Evolutionary conservation across 92 coral and sea anemone species (phyloP), one percentile per base, ranked within the genome.

Genomic region (Anthopleura xanthogrammica): DNA sequence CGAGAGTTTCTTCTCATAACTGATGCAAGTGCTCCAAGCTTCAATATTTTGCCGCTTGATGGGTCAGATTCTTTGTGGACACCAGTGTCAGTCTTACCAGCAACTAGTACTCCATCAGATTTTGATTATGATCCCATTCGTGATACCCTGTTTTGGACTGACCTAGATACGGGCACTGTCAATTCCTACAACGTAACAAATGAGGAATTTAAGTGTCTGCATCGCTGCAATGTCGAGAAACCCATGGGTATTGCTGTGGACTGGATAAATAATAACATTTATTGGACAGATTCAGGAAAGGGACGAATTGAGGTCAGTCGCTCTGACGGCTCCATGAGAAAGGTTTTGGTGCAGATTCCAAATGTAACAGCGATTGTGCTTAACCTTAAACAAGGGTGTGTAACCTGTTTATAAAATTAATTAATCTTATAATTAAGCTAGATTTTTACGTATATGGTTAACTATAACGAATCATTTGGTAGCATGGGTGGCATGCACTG

Each of bases 231-330:
- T 50, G 83, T 92, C 17, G 60, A 43, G 29, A 76, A 29, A 52
- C 90, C 92, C 3, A 87, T 79, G 71, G 91, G 94, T 8, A 66
- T 93, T 50, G 97, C 91, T 7, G 87, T 93, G 40, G 97, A 93
- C 46, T 93, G 97, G 97, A 82, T 85, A 23, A 91, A 83, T 20
- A 41, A 86, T 13, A 90, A 83, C 46, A 75, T 93, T 9, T 93
- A 88, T 73, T 93, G 97, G 97, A 83, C 89, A 8, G 97, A 93
- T 57, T 52, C 89, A 23, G 77, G 76, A 11, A 86, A 78, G 41
- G 87, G 83, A 17, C 81, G 81, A 57, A 88, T 93, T 42, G 92
- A 90, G 74, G 91, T 93, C 41, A 81, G 91, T 40, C 91, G 92
- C 3, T 16, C 89, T 50, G 87, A 90, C 57, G 94, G 94, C 20